These are phyloP conservation scores for Grallaria varia DNA, from an alignment of 2,113 vertebrate genomes.

Conservation along the genomic window DNA sequence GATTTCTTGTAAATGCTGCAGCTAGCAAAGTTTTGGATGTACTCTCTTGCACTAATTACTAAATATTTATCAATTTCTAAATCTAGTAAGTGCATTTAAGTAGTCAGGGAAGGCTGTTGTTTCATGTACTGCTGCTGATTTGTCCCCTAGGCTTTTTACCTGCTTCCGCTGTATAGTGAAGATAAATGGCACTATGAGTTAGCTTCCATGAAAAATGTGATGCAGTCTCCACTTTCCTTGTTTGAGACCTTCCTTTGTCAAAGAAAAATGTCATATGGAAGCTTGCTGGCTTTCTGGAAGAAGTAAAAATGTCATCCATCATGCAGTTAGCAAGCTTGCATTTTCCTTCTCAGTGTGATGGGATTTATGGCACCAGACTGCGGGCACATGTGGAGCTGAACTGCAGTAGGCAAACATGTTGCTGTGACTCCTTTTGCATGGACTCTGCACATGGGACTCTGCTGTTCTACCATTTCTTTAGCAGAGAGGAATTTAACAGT, in stretches of 20 bases:
- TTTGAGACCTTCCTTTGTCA: neutral
- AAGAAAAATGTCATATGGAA: neutral
- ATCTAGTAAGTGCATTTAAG: neutral
- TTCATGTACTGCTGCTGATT: neutral
- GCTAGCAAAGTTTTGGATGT: neutral
- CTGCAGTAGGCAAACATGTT: neutral
- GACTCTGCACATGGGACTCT: neutral
- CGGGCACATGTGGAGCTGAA: neutral
- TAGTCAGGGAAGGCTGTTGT: neutral
- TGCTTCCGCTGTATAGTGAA: neutral
- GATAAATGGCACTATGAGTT: neutral
- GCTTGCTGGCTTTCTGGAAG: neutral
- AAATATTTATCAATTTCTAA: neutral
- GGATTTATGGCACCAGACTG: neutral
- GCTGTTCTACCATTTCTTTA: neutral
- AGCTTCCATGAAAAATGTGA: neutral
- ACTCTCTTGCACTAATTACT: neutral
- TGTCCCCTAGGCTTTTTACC: neutral
- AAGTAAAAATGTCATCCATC: neutral
- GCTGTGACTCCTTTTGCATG: neutral
- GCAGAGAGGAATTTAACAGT: neutral
- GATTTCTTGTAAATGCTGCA: neutral
- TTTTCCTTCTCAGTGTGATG: neutral
- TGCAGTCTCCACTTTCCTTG: neutral
- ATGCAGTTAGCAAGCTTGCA: neutral